These are phyloP conservation scores for Lochmaea capreae DNA, from an alignment of 2,888 invertebrate genomes.

Conservation along the genomic window DNA sequence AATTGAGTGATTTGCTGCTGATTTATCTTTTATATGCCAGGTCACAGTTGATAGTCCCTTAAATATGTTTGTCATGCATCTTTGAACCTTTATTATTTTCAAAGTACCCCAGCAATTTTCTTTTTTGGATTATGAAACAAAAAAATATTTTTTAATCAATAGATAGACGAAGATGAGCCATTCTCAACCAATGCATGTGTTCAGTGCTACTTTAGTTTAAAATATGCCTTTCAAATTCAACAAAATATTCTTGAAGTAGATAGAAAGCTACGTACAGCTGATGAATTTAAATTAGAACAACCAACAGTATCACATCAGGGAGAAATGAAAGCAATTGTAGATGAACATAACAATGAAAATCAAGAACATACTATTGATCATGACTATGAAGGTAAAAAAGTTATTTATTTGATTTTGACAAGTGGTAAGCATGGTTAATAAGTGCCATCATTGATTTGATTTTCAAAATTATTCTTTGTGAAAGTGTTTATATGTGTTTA, in stretches of 20 bases:
- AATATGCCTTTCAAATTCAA: conserved; percentile 52
- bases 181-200: conserved; percentile 48
- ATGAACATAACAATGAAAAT: conserved; percentile 4
- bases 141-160: conserved; percentile 5
- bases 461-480: not conserved
- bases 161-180: conserved; percentile 27
- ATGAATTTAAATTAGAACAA: conserved; percentile 23
- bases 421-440: not conserved
- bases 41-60: no score
- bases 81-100: not conserved
- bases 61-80: not conserved
- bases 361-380: conserved; percentile 12
- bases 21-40: no score
- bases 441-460: not conserved
- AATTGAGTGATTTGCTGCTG: no score
- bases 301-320: not conserved
- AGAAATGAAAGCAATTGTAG: conserved; percentile 7
- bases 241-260: conserved; percentile 51
- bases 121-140: not conserved
- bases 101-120: conserved; percentile 7
- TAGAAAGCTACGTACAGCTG: conserved; percentile 40
- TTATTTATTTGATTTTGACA: not conserved
- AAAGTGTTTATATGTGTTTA: no score
- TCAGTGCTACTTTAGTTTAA: conserved; percentile 53
- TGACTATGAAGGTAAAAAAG: conserved; percentile 12